These are phyloP conservation scores for Corythaeola cristata DNA, from an alignment of 2,113 vertebrate genomes.

Conservation along the genomic window DNA sequence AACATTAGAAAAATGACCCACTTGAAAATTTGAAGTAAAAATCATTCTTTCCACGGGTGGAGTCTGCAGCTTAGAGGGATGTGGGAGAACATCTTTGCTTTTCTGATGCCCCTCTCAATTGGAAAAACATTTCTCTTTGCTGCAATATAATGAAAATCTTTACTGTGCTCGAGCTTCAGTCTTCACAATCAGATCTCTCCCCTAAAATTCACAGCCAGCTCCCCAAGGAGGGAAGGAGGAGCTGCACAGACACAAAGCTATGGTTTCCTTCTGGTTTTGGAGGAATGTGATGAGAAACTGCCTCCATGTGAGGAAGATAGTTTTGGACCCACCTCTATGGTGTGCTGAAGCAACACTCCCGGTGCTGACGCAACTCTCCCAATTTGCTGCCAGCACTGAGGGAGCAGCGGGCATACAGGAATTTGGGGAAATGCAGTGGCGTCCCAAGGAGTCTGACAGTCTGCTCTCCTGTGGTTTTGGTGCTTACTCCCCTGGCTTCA, in stretches of 20 bases:
- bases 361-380: not conserved
- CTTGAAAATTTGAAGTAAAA: not conserved
- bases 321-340: not conserved
- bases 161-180: not conserved
- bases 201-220: not conserved
- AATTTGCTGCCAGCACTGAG: not conserved
- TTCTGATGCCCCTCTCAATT: not conserved
- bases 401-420: not conserved
- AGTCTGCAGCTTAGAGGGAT: not conserved
- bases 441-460: not conserved
- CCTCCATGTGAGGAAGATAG: rapidly evolving
- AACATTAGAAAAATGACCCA: rapidly evolving
- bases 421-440: not conserved
- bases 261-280: not conserved
- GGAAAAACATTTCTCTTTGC: not conserved
- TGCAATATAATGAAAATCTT: not conserved
- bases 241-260: not conserved
- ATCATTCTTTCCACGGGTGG: not conserved
- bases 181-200: not conserved
- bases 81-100: constrained; percentile 23
- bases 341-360: not conserved
- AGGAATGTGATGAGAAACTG: not conserved
- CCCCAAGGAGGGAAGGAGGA: not conserved
- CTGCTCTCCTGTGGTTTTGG: not conserved
- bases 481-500: not conserved